Conservation (phyloP, 2,797 vertebrate species). For the Melanotaenia boesemani region DNA sequence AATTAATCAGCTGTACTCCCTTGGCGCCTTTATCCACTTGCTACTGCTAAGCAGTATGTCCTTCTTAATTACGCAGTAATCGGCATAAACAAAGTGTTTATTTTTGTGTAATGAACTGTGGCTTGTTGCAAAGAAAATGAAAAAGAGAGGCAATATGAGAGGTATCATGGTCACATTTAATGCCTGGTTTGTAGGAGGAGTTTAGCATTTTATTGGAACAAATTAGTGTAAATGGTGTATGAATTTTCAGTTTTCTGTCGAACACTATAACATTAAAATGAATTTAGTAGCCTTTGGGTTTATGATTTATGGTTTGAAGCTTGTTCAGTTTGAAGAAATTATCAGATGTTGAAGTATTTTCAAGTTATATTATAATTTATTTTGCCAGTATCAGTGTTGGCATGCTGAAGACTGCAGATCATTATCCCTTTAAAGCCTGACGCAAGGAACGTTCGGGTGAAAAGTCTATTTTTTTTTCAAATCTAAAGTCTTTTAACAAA, state of each 20-base stretch:
- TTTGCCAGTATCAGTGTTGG: slow-evolving; percentile 26
- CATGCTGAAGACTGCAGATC: slow-evolving; percentile 8
- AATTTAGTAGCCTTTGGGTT: neutral
- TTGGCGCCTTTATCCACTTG: slow-evolving; percentile 54
- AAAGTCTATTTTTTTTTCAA: no score
- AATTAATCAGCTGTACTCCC: slow-evolving; percentile 65
- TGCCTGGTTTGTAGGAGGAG: slow-evolving; percentile 11
- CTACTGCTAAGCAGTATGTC: slow-evolving; percentile 65
- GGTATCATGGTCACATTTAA: slow-evolving; percentile 43
- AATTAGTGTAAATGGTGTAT: neutral
- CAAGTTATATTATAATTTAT: slow-evolving; percentile 12
- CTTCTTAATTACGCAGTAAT: slow-evolving; percentile 74
- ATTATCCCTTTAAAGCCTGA: neutral
- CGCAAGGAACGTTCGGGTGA: no score
- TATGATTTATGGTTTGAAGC: neutral
- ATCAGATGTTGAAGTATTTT: neutral
- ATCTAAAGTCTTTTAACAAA: no score
- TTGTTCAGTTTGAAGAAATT: neutral
- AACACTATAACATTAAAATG: neutral
- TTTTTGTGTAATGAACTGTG: slow-evolving; percentile 69
- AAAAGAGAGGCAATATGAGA: slow-evolving; percentile 19
- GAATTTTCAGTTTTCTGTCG: neutral
- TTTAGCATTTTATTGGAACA: neutral
- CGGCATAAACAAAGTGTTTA: slow-evolving; percentile 69
- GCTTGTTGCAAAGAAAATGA: slow-evolving; percentile 10